Base-by-base conservation (phyloP, 2,113 vertebrate species). In the Sakesphorus luctuosus region DNA sequence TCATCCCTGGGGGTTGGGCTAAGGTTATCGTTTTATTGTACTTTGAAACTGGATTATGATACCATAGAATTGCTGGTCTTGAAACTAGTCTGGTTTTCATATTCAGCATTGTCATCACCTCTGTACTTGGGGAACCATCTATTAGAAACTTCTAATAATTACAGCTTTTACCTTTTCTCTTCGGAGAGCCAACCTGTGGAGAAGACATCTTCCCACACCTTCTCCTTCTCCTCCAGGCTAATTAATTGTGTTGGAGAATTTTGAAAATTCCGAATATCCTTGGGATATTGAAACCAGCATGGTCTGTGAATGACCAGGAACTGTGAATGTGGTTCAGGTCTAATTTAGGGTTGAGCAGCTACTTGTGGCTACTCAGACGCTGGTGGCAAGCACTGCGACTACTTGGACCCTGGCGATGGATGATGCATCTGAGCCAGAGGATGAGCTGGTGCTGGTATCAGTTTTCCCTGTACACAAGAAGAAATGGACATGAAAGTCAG, bases 171-270 rank as follows among this genome's bases (percentile, higher is more conserved):
- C 68, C 14, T 55, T 67, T 80, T 36, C 53, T n/a, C 40, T 31
- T 81, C 0, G 0, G 75, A 62, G 35, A 68, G 31, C 55, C 55
- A 56, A 2, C 31, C 47, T 44, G 16, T 6, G 6, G 16, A 36
- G 68, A 61, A 68, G 40, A 31, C 31, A 14, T 53, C 16, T 73
- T 55, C 29, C 36, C 21, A 47, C 7, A 31, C 68, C 36, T 40
- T 63, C 36, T 18, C 25, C 35, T 91, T 91, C 46, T 62, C 18
- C 33, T 78, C 40, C 31, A 80, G 47, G 26, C 47, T 44, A 56
- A 26, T 43, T 44, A 44, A 31, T 44, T 65, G 71, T 43, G 31
- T 56, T 36, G 43, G 26, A 36, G 26, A 36, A 25, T 24, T 62
- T 36, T 33, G 47, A 66, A 68, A 62, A 49, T 49, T 62, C 55